phyloP scores from a whole-genome alignment of 2,888 invertebrate genomes.

The Rhogogaster chlorosoma region DNA sequence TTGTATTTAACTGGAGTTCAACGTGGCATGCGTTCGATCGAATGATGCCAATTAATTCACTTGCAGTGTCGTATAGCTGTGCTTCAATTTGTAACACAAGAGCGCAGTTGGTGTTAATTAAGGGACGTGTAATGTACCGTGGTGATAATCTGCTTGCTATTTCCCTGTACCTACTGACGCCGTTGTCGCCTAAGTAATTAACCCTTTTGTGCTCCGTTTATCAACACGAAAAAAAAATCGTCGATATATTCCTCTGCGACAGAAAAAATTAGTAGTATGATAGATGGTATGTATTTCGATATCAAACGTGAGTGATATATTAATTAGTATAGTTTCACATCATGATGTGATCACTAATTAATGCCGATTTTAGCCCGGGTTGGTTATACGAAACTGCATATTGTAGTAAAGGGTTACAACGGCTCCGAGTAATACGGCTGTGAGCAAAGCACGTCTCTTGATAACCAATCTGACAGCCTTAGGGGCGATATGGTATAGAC shows the following conservation, averaged over 20 bases:
- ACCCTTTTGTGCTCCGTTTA: neutral
- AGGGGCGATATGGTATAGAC: neutral
- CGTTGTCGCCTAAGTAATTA: conserved; percentile 8
- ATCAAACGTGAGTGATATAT: neutral
- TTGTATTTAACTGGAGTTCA: neutral
- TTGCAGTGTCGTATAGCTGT: neutral
- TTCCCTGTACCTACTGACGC: neutral
- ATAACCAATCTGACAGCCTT: neutral
- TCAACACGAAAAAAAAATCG: neutral
- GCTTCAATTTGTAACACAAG: neutral
- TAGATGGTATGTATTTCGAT: too few species aligned
- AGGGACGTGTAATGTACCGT: conserved; percentile 7
- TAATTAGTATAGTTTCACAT: neutral
- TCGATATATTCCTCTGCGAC: neutral
- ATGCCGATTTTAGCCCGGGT: neutral
- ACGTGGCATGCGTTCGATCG: neutral
- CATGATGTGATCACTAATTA: neutral
- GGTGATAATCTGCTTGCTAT: conserved; percentile 5
- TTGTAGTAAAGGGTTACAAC: neutral
- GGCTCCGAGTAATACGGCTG: neutral
- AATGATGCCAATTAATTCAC: neutral
- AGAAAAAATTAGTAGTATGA: too few species aligned
- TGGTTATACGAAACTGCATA: neutral
- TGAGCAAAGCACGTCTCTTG: neutral
- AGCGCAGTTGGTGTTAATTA: conserved; percentile 1